Conservation (phyloP, 2,113 vertebrate genomes). For the Brevimyrus niger region DNA sequence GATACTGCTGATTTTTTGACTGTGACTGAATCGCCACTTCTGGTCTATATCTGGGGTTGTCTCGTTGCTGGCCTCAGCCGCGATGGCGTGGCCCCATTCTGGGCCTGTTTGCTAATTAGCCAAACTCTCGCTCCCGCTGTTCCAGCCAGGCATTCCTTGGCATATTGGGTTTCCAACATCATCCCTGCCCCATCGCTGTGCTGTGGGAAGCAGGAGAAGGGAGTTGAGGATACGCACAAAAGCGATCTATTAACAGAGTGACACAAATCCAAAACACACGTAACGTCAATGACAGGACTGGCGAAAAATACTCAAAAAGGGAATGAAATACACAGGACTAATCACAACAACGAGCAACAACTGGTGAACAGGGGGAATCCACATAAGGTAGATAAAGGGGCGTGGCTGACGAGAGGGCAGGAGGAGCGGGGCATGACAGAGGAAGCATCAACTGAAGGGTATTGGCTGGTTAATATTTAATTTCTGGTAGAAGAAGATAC, state of each 20-base stretch:
- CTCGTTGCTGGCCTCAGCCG: neutral
- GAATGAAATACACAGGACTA: too few relatives aligned
- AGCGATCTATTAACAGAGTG: too few relatives aligned
- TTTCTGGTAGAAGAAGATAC: constrained; percentile 55
- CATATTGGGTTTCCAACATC: constrained; percentile 55
- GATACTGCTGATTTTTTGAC: neutral
- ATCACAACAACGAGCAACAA: too few relatives aligned
- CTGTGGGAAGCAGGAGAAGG: constrained; percentile 33
- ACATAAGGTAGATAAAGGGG: too few relatives aligned
- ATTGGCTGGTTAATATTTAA: constrained; percentile 75
- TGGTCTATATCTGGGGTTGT: neutral
- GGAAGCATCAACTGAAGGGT: constrained; percentile 62
- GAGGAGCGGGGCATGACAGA: too few relatives aligned
- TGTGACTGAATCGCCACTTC: neutral
- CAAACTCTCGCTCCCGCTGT: constrained; percentile 44
- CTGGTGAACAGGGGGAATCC: too few relatives aligned
- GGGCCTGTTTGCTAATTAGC: constrained; percentile 35
- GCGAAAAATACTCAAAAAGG: too few relatives aligned
- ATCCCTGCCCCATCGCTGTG: constrained; percentile 41
- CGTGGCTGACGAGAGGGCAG: too few relatives aligned
- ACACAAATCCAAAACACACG: too few relatives aligned
- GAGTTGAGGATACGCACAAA: too few relatives aligned
- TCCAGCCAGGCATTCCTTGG: constrained; percentile 51
- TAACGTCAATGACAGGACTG: too few relatives aligned
- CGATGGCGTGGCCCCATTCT: neutral